Conservation (phyloP, 2,113 vertebrate genomes). For the Forbesichthys agassizii region DNA sequence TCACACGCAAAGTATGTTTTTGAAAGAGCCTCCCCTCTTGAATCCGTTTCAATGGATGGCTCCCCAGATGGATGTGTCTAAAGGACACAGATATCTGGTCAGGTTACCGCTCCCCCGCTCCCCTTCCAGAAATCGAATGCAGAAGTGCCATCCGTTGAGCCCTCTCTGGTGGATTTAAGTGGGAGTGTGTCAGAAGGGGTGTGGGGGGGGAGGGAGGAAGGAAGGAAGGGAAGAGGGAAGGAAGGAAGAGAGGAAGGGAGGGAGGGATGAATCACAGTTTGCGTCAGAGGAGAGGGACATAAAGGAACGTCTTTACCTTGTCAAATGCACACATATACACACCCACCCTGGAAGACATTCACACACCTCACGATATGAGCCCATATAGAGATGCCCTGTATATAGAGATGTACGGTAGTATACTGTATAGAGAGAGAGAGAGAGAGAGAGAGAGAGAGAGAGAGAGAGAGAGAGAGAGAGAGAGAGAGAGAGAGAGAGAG, state of each 20-base stretch:
- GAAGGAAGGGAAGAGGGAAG: constrained; percentile 6
- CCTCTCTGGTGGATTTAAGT: not conserved
- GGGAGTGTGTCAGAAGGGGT: constrained; percentile 44
- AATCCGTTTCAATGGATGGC: too few relatives aligned
- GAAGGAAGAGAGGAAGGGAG: constrained; percentile 27
- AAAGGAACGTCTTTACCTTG: constrained; percentile 59
- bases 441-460: too few relatives aligned
- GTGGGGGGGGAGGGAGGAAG: not conserved
- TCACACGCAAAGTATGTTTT: too few relatives aligned
- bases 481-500: too few relatives aligned
- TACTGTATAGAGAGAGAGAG: too few relatives aligned
- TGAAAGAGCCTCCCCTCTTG: too few relatives aligned
- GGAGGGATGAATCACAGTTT: constrained; percentile 69
- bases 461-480: too few relatives aligned
- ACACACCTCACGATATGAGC: not conserved
- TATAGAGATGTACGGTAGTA: not conserved
- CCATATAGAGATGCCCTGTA: constrained; percentile 6
- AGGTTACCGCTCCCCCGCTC: too few relatives aligned
- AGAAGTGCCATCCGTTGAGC: too few relatives aligned
- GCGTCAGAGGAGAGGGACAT: constrained; percentile 68
- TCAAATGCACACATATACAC: constrained; percentile 8
- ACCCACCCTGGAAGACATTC: constrained; percentile 15
- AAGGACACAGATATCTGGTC: too few relatives aligned
- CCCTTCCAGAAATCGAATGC: too few relatives aligned
- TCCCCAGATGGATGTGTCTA: too few relatives aligned